These are phyloP conservation scores for Gari tellinella DNA, from an alignment of 2,888 invertebrate genomes.

Conservation along the genomic window DNA sequence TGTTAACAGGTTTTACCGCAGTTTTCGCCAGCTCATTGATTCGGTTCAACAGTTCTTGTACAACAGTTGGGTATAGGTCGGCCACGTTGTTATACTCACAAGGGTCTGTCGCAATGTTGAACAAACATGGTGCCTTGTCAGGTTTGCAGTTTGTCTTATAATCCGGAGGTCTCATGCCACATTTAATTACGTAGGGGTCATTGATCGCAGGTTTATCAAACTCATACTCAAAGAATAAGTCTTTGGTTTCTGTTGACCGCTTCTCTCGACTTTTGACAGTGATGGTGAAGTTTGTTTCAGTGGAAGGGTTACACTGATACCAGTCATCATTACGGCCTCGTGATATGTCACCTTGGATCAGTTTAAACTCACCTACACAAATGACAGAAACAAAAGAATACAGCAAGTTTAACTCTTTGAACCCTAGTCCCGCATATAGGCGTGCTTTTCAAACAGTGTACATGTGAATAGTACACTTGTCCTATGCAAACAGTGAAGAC, in stretches of 20 bases:
- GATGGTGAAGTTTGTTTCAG: background rate
- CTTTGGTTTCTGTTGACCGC: too few relatives aligned
- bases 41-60: constrained; percentile 62
- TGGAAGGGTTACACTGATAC: constrained; percentile 58
- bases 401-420: too few relatives aligned
- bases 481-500: too few relatives aligned
- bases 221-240: too few relatives aligned
- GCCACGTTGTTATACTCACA: constrained; percentile 91
- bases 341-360: constrained; percentile 67
- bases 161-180: constrained; percentile 71
- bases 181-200: constrained; percentile 53
- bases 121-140: constrained; percentile 90
- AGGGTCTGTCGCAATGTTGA: constrained; percentile 92
- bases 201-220: constrained; percentile 11
- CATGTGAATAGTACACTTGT: too few relatives aligned
- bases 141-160: constrained; percentile 87
- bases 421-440: too few relatives aligned
- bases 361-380: constrained; percentile 70
- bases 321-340: constrained; percentile 55
- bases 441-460: too few relatives aligned
- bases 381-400: constrained; percentile 69
- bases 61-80: constrained; percentile 63
- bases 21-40: constrained; percentile 88
- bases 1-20: constrained; percentile 90
- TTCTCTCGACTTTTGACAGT: background rate